Evolutionary conservation across 1,140 invertebrate genomes (phyloP).

Genomic region (Lordiphosa clarofinis): DNA sequence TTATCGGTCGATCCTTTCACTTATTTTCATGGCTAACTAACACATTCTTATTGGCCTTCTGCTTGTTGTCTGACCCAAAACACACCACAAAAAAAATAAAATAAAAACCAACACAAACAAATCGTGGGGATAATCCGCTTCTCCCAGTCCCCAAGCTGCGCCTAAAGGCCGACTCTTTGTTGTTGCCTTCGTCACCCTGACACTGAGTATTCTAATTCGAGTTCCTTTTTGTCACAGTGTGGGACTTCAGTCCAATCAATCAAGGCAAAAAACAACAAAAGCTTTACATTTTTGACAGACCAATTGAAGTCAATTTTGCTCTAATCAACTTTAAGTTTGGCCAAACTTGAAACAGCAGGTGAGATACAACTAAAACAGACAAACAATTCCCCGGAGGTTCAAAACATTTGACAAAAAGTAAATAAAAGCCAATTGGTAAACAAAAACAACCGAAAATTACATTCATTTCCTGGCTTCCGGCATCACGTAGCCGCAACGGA

Average conservation of each 20-base stretch:
- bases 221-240: constrained; percentile 24
- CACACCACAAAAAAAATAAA: neutral
- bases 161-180: constrained; percentile 9
- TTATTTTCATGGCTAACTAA: constrained; percentile 18
- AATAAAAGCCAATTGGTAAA: constrained; percentile 42
- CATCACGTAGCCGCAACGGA: constrained; percentile 60
- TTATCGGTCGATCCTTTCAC: neutral
- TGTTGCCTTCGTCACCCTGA: constrained; percentile 1
- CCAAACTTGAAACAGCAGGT: constrained; percentile 29
- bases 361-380: constrained; percentile 11
- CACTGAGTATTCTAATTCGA: constrained; percentile 5
- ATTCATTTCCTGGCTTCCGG: constrained; percentile 63
- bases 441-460: constrained; percentile 50
- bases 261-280: constrained; percentile 28
- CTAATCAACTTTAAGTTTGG: constrained; percentile 31
- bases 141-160: neutral
- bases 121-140: constrained; percentile 40
- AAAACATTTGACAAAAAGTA: constrained; percentile 26
- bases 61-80: constrained; percentile 8
- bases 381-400: constrained; percentile 16
- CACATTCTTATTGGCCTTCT: constrained; percentile 6
- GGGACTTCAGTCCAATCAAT: constrained; percentile 49
- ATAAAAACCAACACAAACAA: constrained; percentile 24
- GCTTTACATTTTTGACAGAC: constrained; percentile 33
- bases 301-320: constrained; percentile 2